Evolutionary conservation across 2,888 invertebrate genomes (phyloP).

Genomic region (Melanotus villosus): DNA sequence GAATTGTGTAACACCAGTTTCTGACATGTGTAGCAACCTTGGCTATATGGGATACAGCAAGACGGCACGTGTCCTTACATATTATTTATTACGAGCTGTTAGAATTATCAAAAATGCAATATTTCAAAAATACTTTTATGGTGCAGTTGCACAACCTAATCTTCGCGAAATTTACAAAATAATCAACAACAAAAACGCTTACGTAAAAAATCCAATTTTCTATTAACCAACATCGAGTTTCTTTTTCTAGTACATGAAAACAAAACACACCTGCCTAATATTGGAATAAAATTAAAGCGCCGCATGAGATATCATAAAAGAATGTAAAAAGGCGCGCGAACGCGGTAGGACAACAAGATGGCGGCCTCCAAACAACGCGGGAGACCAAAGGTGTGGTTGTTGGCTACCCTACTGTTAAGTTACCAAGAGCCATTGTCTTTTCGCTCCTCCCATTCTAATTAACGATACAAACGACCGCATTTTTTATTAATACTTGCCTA

Average conservation of each 20-base stretch:
- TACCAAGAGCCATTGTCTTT: constrained; percentile 58
- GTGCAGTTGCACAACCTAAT: constrained; percentile 1
- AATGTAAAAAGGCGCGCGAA: constrained; percentile 52
- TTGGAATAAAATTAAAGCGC: constrained; percentile 44
- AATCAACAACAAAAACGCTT: neutral
- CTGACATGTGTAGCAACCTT: neutral
- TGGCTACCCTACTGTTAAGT: constrained; percentile 55
- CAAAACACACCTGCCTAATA: constrained; percentile 37
- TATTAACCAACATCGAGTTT: constrained; percentile 4
- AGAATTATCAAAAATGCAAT: too few relatives aligned
- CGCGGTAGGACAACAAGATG: constrained; percentile 56
- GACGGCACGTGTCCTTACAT: too few relatives aligned
- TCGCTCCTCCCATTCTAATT: constrained; percentile 58
- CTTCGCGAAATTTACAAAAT: constrained; percentile 2
- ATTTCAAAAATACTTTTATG: neutral
- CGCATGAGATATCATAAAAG: constrained; percentile 45
- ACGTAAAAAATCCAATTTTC: constrained; percentile 20
- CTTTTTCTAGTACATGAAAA: constrained; percentile 23
- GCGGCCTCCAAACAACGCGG: constrained; percentile 54
- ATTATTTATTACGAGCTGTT: too few relatives aligned
- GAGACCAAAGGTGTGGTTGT: constrained; percentile 58
- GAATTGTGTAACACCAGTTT: neutral
- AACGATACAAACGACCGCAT: constrained; percentile 45
- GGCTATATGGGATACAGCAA: neutral
- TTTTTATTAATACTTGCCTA: constrained; percentile 37